Base-by-base conservation (phyloP, 2,113 vertebrate genomes). In the Saccopteryx leptura region DNA sequence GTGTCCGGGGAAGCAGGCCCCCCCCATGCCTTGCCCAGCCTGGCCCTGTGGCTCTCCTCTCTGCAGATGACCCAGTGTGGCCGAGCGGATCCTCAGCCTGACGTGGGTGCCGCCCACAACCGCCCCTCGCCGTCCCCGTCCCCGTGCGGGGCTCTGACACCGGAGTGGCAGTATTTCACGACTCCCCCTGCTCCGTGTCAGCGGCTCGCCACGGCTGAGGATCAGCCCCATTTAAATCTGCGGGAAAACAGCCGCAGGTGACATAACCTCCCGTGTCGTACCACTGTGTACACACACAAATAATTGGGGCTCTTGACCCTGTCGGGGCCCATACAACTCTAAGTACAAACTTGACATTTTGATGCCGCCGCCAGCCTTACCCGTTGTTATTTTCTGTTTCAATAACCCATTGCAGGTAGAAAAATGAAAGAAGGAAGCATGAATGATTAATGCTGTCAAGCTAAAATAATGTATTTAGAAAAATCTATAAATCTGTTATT, bases 321-420 rank as follows among this genome's bases (percentile, higher is more conserved):
- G 99, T 99, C 99, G 98, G 98, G 97, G 99, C 98, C 98, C 99
- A 99, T 98, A 99, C 98, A 99, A 99, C 99, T 99, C 99, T 99
- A 99, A 99, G 99, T 99, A 99, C 99, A 99, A 99, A 99, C 99
- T 99, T 99, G 99, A 99, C 99, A 99, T 99, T 99, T 99, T 99
- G 99, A 99, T 99, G 99, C 99, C 96, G 99, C 99, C 99, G 98
- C 98, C 97, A 99, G 99, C 99, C 98, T 99, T 99, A 99, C 98
- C 97, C 98, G 98, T 98, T 99, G 99, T 99, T 99, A 99, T 99
- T 99, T 99, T 99, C 99, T 99, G 99, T 99, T 99, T 99, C 99
- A 99, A 99, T 99, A 99, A 99, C 99, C 99, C 99, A 99, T 99
- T 99, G 99, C 98, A 99, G 99, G 98, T 98, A 98, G 98, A 99